phyloP scores from a whole-genome alignment of 2,888 invertebrate genomes.

The Hirtodrosophila alboralis region DNA sequence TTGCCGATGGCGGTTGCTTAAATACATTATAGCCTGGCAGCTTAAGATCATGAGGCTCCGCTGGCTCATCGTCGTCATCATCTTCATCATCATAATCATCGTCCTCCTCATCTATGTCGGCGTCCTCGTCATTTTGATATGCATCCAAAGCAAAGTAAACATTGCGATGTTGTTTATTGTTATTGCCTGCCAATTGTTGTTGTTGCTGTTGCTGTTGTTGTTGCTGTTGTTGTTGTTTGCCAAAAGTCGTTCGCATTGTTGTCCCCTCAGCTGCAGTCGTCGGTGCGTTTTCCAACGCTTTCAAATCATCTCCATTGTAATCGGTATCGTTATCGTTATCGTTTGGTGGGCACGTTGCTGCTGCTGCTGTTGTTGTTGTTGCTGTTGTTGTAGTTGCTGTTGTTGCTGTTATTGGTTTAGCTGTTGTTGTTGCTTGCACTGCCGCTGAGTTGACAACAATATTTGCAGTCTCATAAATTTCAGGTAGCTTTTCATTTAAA shows the following conservation, averaged over 20 bases:
- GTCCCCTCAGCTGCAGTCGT: conserved; percentile 64
- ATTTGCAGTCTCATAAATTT: conserved; percentile 83
- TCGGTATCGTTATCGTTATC: conserved; percentile 50
- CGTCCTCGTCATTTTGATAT: conserved; percentile 74
- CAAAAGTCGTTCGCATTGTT: conserved; percentile 81
- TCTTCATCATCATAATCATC: conserved; percentile 54
- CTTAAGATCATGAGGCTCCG: conserved; percentile 12
- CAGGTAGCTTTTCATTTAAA: conserved; percentile 84
- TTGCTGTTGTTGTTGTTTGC: conserved; percentile 54
- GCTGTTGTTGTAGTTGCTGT: too few species aligned
- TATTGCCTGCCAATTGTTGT: conserved; percentile 37
- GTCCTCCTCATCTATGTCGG: conserved; percentile 58
- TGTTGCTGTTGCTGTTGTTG: conserved; percentile 43
- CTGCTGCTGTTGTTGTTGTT: conserved; percentile 43
- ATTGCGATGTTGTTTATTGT: conserved; percentile 62
- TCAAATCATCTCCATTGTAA: conserved; percentile 44
- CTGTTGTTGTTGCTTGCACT: conserved; percentile 52
- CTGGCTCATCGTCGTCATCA: conserved; percentile 43
- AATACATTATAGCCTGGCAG: conserved; percentile 6
- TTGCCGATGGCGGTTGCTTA: conserved; percentile 43
- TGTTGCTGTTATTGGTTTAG: conserved; percentile 29
- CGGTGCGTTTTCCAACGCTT: conserved; percentile 33
- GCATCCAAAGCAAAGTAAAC: conserved; percentile 72
- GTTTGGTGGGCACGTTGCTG: conserved; percentile 77
- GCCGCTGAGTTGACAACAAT: conserved; percentile 80